Evolutionary conservation across 1,140 invertebrate genomes (phyloP).

Genomic region (Aphelenchoides fujianensis): DNA sequence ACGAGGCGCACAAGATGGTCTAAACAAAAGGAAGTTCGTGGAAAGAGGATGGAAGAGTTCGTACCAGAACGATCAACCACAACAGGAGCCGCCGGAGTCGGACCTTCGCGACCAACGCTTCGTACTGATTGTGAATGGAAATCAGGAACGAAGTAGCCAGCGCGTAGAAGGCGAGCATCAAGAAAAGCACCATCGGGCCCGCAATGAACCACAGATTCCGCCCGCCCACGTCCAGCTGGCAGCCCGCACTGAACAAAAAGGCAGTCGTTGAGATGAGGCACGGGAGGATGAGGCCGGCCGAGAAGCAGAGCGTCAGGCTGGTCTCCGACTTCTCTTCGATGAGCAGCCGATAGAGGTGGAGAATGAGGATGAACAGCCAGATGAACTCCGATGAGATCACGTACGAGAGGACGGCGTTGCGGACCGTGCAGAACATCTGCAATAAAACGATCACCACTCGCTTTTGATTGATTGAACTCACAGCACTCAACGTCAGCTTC

Average conservation of each 20-base stretch:
- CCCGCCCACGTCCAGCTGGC: constrained; percentile 18
- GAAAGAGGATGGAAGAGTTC: too few species aligned
- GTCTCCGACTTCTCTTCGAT: constrained; percentile 18
- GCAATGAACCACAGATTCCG: constrained; percentile 31
- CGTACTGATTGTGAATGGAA: constrained; percentile 43
- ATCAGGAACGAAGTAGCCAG: constrained; percentile 36
- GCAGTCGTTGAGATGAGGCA: constrained; percentile 18
- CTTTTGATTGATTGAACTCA: constrained; percentile 19
- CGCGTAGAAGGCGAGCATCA: constrained; percentile 37
- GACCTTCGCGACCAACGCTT: constrained; percentile 24
- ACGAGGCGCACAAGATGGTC: constrained; percentile 27
- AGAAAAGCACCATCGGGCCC: constrained; percentile 26
- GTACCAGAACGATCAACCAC: constrained; percentile 32
- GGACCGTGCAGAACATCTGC: constrained; percentile 40
- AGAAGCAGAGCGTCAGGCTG: constrained; percentile 14
- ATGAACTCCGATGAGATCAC: constrained; percentile 29
- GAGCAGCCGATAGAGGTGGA: constrained; percentile 39
- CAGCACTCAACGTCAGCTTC: constrained; percentile 15
- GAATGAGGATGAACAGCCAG: constrained; percentile 42
- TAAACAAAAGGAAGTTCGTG: too few species aligned
- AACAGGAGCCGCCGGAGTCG: constrained; percentile 5
- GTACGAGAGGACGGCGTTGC: constrained; percentile 38
- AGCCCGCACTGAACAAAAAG: constrained; percentile 29
- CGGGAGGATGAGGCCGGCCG: constrained; percentile 30
- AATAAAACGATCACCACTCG: constrained; percentile 16